Base-by-base conservation (phyloP, 2,888 invertebrate species). In the Malthinus flaveolus region DNA sequence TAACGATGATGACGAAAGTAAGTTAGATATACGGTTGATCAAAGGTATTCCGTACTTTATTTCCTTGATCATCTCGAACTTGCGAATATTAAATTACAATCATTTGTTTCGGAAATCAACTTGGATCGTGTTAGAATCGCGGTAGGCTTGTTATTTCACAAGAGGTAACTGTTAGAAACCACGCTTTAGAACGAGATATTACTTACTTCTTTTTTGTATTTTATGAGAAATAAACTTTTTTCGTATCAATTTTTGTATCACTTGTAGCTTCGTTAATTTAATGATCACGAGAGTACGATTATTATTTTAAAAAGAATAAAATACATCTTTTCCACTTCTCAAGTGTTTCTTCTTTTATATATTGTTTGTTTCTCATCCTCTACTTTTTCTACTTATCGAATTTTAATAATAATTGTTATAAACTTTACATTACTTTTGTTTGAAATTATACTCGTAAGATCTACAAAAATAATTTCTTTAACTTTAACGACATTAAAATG, bases 81-180 rank as follows among this genome's bases (percentile, higher is more conserved):
- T 60, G 23, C 63, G 68, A 72, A 75, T 75, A 78, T 77, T 71
- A 78, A 78, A 79, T 78, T 79, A 77, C 78, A 75, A 76, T 79
- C 77, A 78, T 78, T 79, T 78, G 78, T 78, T 77, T 78, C 77
- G 77, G 77, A 78, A 79, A 79, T 78, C 77, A 78, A 77, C 70
- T 72, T 71, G 66, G 72, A 72, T 75, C 78, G 78, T 78, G 78
- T 75, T 72, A 70, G 73, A 73, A 75, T 76, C 75, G 76, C 76
- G 77, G 77, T 75, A 70, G 71, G 76, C 77, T 77, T 73, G 76
- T 78, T 78, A 77, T 53, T 58, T 64, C 49, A 33, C 56, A 64
- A 67, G 61, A 65, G 71, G 70, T 70, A 69, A 69, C 70, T 66
- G 69, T 68, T 66, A 64, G 60, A 69, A 69, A 70, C 66, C 70